Evolutionary conservation across 2,797 vertebrate genomes (phyloP).

Genomic region (Pangasius larnaudii): DNA sequence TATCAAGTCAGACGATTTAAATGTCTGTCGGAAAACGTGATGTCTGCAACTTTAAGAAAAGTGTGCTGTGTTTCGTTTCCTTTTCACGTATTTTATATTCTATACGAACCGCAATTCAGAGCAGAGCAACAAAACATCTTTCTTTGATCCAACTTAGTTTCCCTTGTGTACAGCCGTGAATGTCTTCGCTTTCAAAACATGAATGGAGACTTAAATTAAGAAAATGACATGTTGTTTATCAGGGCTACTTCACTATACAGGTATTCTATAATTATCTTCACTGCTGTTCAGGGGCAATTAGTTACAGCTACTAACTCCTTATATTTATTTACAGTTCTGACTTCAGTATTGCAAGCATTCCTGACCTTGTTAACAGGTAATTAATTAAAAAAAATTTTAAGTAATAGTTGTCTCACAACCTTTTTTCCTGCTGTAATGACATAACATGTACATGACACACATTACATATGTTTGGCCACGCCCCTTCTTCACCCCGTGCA

Average conservation of each 20-base stretch:
- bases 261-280: neutral
- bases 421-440: neutral
- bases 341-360: neutral
- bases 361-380: neutral
- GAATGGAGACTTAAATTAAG: neutral
- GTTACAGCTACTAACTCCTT: neutral
- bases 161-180: neutral
- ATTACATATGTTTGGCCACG: neutral
- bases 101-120: neutral
- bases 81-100: neutral
- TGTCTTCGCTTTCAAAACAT: neutral
- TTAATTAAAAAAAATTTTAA: neutral
- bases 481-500: neutral
- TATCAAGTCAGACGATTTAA: neutral
- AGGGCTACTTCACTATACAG: neutral
- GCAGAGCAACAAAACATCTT: neutral
- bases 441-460: neutral
- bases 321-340: neutral
- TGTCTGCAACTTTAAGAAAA: neutral
- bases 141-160: neutral
- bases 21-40: neutral
- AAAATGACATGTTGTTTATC: neutral
- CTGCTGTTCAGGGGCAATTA: neutral
- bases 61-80: neutral
- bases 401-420: too few relatives aligned